Evolutionary conservation across 2,888 invertebrate genomes (phyloP).

Genomic region (Mesorhabditis spiculigera): DNA sequence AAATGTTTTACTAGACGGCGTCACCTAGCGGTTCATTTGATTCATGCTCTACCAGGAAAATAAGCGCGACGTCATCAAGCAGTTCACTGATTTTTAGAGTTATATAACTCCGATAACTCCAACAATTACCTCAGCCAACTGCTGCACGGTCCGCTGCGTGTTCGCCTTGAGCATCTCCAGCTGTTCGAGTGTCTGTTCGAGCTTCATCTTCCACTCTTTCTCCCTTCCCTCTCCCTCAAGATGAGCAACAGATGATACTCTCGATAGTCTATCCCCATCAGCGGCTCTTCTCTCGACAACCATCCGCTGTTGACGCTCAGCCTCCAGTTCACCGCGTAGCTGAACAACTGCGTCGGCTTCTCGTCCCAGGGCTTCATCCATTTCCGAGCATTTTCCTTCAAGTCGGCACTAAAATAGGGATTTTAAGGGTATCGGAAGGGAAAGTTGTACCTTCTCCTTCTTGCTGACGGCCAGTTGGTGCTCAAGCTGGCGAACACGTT

Average conservation of each 20-base stretch:
- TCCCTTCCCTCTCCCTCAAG: slow-evolving; percentile 7
- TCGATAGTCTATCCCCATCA: slow-evolving; percentile 10
- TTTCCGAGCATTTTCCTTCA: slow-evolving; percentile 28
- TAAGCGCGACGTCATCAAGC: too few species aligned
- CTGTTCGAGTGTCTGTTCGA: neutral
- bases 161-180: slow-evolving; percentile 5
- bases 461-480: slow-evolving; percentile 18
- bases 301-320: slow-evolving; percentile 13
- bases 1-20: neutral
- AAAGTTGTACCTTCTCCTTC: slow-evolving; percentile 14
- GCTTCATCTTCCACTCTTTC: neutral
- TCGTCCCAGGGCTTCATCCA: slow-evolving; percentile 28
- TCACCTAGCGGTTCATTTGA: too few species aligned
- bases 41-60: neutral
- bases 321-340: slow-evolving; percentile 26
- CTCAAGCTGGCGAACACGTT: slow-evolving; percentile 27
- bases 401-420: slow-evolving; percentile 14
- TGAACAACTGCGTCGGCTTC: slow-evolving; percentile 28
- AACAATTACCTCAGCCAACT: slow-evolving; percentile 12
- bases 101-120: neutral
- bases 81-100: too few species aligned
- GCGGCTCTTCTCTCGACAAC: slow-evolving; percentile 14
- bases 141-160: slow-evolving; percentile 14
- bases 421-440: too few species aligned
- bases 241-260: slow-evolving; percentile 14